Percentiles rank a stretch among this genome's conserved stretches.
These are phyloP conservation scores for Gibbula magus DNA, from an alignment of 2,888 invertebrate genomes.

Conservation along the genomic window DNA sequence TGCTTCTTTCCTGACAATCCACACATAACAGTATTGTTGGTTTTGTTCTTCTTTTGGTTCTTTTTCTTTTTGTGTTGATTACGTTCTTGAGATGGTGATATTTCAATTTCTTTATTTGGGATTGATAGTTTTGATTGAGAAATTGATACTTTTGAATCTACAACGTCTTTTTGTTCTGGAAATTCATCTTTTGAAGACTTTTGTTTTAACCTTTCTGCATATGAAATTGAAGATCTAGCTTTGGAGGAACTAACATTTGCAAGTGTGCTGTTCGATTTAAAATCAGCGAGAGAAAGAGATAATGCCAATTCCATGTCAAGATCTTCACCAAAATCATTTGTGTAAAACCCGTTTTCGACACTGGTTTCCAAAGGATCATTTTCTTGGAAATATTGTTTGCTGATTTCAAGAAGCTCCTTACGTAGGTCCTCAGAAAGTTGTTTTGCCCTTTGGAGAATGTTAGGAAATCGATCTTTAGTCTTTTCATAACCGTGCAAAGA, in stretches of 20 bases:
- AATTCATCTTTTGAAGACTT: too few relatives aligned
- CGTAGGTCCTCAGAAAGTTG: constrained; percentile 29
- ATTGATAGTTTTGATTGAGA: too few relatives aligned
- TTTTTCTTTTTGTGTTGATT: constrained; percentile 30
- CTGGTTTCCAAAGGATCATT: constrained; percentile 40
- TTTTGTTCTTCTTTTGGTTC: not conserved
- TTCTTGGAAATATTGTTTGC: constrained; percentile 41
- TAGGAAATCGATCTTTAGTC: constrained; percentile 37
- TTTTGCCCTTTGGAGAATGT: constrained; percentile 28
- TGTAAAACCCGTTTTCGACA: constrained; percentile 49
- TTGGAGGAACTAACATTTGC: not conserved
- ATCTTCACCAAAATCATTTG: constrained; percentile 46
- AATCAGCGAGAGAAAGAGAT: constrained; percentile 34
- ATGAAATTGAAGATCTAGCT: not conserved
- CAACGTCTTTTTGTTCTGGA: too few relatives aligned
- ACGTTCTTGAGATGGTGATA: too few relatives aligned
- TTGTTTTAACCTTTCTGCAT: not conserved
- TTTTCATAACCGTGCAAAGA: constrained; percentile 48
- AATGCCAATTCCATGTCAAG: constrained; percentile 50
- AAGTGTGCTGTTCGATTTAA: not conserved
- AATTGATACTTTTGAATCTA: too few relatives aligned
- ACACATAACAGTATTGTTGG: not conserved
- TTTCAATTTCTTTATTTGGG: too few relatives aligned
- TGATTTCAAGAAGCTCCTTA: constrained; percentile 40
- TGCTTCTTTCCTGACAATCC: not conserved